A percentile compares a stretch with the other conserved stretches of the same genome.
These are phyloP conservation scores for Enteromius trimaculatus DNA, from an alignment of 2,797 vertebrate species.

Conservation along the genomic window DNA sequence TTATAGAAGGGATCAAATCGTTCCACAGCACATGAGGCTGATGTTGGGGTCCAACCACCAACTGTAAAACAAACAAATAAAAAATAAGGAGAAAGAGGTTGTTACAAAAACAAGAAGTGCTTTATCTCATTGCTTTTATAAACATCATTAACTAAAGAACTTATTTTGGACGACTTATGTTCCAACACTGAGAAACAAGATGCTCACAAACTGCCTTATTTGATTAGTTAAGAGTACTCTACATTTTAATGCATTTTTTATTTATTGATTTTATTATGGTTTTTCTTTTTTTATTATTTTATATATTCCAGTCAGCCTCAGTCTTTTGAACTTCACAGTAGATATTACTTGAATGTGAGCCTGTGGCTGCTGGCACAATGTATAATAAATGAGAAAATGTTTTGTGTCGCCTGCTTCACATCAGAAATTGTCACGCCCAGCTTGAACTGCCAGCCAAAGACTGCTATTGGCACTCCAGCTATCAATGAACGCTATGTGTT, in stretches of 20 bases:
- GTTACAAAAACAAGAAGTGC: not conserved
- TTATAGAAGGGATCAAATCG: constrained; percentile 71
- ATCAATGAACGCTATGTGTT: too few species aligned
- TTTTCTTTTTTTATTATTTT: not conserved
- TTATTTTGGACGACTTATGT: too few species aligned
- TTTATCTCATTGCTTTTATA: not conserved
- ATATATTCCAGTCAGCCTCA: not conserved
- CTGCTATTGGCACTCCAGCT: too few species aligned
- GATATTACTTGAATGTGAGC: not conserved
- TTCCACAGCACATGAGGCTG: constrained; percentile 66
- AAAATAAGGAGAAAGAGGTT: not conserved
- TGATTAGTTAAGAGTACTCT: not conserved
- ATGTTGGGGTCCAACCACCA: constrained; percentile 68
- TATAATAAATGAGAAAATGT: constrained; percentile 3
- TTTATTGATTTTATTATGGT: not conserved
- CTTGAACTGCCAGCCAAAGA: too few species aligned
- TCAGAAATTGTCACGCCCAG: not conserved
- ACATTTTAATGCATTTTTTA: not conserved
- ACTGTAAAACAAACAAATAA: constrained; percentile 51
- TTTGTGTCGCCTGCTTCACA: not conserved
- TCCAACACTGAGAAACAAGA: not conserved
- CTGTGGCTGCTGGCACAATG: not conserved
- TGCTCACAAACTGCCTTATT: too few species aligned
- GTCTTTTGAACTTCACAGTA: not conserved
- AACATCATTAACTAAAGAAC: not conserved